Conservation (phyloP, 2,113 vertebrate species). For the Steatornis caripensis region DNA sequence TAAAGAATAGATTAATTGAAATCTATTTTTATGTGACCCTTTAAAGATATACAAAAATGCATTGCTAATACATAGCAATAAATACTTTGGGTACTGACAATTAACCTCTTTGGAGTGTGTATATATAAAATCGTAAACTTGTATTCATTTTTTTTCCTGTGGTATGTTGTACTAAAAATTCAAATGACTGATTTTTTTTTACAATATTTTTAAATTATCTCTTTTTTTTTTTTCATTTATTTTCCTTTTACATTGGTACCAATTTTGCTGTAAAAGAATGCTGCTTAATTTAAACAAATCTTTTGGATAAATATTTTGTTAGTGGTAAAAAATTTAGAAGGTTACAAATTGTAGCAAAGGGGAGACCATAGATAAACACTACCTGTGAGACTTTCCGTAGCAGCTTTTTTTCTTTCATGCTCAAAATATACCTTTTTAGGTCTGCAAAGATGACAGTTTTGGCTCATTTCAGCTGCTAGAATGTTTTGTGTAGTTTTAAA, state of each 20-base stretch:
- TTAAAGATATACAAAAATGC: constrained; percentile 80
- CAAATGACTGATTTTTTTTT: constrained; percentile 63
- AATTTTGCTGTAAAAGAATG: constrained; percentile 81
- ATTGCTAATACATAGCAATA: constrained; percentile 86
- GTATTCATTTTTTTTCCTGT: constrained; percentile 83
- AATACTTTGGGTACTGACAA: constrained; percentile 90
- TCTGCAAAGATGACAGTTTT: constrained; percentile 42
- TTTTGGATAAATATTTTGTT: constrained; percentile 73
- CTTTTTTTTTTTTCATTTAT: constrained; percentile 9
- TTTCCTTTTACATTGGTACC: constrained; percentile 82
- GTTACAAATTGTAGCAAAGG: constrained; percentile 49
- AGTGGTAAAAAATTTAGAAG: constrained; percentile 55
- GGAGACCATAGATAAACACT: constrained; percentile 59
- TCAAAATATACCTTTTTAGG: constrained; percentile 47
- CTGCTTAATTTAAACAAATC: constrained; percentile 75
- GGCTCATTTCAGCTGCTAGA: constrained; percentile 76
- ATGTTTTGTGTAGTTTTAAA: constrained; percentile 75
- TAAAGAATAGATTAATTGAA: constrained; percentile 86
- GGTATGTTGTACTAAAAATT: constrained; percentile 82
- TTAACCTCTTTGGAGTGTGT: constrained; percentile 78
- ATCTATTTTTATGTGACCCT: constrained; percentile 90
- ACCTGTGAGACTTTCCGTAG: constrained; percentile 58
- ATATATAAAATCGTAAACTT: constrained; percentile 84
- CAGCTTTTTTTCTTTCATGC: constrained; percentile 51
- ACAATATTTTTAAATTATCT: constrained; percentile 71